Evolutionary conservation across 1,140 invertebrate species (phyloP), one percentile per base, ranked within the genome.

Genomic region (Drosophila prosaltans): DNA sequence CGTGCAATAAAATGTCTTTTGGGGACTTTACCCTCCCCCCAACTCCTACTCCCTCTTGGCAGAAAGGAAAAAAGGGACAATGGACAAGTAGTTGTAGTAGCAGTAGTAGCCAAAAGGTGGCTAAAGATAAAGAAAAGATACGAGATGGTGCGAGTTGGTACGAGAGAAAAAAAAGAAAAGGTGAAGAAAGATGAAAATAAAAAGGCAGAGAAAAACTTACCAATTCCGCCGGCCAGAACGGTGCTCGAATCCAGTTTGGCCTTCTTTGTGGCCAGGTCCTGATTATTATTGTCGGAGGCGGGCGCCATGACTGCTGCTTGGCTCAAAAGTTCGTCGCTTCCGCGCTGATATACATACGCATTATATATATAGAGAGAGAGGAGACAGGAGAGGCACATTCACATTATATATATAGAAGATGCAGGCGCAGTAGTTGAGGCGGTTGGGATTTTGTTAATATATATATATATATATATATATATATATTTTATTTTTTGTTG

Each of bases 231-330:
- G 66, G 86, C 89, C 70, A 92, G 77, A 55, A 92, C 91, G 59
- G 92, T 84, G 78, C 88, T 91, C 71, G 92, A 78, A 61, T 92
- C 92, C 89, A 92, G 84, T 73, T 94, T 95, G 93, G 98, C 97
- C 95, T 98, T 98, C 94, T 98, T 98, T 79, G 97, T 97, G 81
- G 97, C 96, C 75, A 95, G 94, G 93, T 96, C 96, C 93, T 96
- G 96, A 94, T 98, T 98, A 93, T 98, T 98, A 93, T 98, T 97
- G 92, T 98, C 97, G 64, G 96, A 95, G 93, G 97, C 96, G 86
- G 97, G 97, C 94, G 98, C 98, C 95, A 97, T 98, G 92, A 98
- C 97, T 94, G 97, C 96, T 93, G 96, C 96, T 94, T 97, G 97
- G 92, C 97, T 97, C 93, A 98, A 94, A 93, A 98, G 95, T 94